These are phyloP conservation scores for Anthopleura sola DNA, from an alignment of 64 coral and sea anemone species.

Conservation along the genomic window DNA sequence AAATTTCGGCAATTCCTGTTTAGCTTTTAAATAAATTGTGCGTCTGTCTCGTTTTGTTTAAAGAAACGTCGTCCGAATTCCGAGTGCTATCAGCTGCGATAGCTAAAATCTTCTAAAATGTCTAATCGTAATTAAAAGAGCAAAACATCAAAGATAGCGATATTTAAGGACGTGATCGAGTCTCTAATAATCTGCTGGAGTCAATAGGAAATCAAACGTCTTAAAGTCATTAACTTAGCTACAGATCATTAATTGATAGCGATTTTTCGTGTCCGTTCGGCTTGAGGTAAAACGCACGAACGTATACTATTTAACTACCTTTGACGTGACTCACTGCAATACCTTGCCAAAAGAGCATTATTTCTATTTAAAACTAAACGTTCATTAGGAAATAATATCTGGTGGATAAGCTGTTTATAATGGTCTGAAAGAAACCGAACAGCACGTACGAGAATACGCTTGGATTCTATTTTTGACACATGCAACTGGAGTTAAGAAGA, in stretches of 20 bases:
- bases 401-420: background rate
- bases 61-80: background rate
- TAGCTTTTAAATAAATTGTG: background rate
- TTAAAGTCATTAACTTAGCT: background rate
- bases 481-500: too few species aligned
- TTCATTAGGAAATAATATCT: background rate
- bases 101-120: background rate
- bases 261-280: background rate
- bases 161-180: background rate
- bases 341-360: background rate
- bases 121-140: background rate
- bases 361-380: background rate
- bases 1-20: background rate
- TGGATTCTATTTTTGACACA: background rate
- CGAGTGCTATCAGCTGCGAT: background rate
- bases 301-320: background rate
- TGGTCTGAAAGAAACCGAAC: background rate
- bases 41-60: background rate
- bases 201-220: constrained; percentile 5
- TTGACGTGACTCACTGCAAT: background rate
- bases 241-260: background rate
- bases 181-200: background rate
- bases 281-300: background rate
- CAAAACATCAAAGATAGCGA: background rate
- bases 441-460: background rate